phyloP scores from a whole-genome alignment of 2,888 invertebrate species.

The Leucozona laternaria region DNA sequence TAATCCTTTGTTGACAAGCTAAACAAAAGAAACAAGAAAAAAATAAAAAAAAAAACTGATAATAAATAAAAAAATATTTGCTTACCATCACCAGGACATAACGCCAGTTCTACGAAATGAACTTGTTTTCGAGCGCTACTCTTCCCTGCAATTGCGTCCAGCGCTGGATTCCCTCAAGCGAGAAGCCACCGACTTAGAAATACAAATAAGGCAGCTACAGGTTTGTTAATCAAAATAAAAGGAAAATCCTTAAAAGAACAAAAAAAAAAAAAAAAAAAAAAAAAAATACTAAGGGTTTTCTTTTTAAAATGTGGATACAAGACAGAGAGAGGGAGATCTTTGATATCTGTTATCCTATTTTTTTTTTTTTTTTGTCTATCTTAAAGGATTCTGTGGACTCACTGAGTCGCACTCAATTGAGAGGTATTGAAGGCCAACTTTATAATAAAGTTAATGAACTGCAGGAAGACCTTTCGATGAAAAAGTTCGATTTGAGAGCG shows the following conservation, averaged over 20 bases:
- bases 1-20: conserved; percentile 49
- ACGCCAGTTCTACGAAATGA: conserved; percentile 92
- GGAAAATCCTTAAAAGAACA: conserved; percentile 49
- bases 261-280: too few relatives aligned
- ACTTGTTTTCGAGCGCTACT: conserved; percentile 91
- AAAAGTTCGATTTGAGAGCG: conserved; percentile 95
- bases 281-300: conserved; percentile 42
- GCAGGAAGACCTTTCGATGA: conserved; percentile 97
- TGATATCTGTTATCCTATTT: conserved; percentile 43
- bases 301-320: neutral
- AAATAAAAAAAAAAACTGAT: neutral
- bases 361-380: conserved; percentile 11
- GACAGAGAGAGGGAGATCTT: neutral
- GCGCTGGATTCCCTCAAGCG: conserved; percentile 91
- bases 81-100: conserved; percentile 85
- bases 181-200: conserved; percentile 92
- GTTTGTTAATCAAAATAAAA: conserved; percentile 80
- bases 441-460: conserved; percentile 97
- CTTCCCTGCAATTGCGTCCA: conserved; percentile 88
- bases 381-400: conserved; percentile 91
- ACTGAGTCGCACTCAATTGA: conserved; percentile 91
- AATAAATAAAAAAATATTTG: conserved; percentile 36
- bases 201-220: conserved; percentile 93
- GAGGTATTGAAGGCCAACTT: conserved; percentile 91
- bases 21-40: conserved; percentile 1